A percentile compares a stretch with the other conserved stretches of the same genome.
phyloP scores from a whole-genome alignment of 2,888 invertebrate species.

The Plutella xylostella region DNA sequence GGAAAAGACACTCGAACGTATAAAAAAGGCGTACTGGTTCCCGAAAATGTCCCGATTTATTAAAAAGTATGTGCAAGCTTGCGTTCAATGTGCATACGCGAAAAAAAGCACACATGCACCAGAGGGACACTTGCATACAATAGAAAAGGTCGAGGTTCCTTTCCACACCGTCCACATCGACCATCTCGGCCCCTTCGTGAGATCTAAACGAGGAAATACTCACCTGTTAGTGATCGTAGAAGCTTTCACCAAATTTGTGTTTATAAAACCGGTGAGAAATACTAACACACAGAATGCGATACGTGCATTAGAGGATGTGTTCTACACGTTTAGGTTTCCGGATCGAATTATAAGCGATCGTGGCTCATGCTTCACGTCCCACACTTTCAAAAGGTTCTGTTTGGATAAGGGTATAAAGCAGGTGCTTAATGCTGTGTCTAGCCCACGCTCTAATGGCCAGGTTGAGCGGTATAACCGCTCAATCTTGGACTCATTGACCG shows the following conservation, averaged over 20 bases:
- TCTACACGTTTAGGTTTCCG: constrained; percentile 11
- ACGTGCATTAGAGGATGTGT: constrained; percentile 10
- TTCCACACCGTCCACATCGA: constrained; percentile 11
- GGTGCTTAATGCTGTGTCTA: constrained; percentile 17
- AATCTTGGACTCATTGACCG: constrained; percentile 14
- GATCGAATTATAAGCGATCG: constrained; percentile 8
- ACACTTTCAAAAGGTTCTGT: not conserved
- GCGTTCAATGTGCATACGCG: constrained; percentile 6
- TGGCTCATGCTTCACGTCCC: constrained; percentile 18
- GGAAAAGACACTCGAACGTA: constrained; percentile 10
- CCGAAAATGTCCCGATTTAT: constrained; percentile 7
- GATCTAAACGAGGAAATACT: constrained; percentile 4
- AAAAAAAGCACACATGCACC: constrained; percentile 8
- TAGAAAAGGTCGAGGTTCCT: constrained; percentile 9
- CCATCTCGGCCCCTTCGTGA: constrained; percentile 17
- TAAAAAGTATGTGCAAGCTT: constrained; percentile 7
- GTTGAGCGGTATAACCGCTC: constrained; percentile 25
- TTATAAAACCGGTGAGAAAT: constrained; percentile 10
- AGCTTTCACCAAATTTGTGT: constrained; percentile 9
- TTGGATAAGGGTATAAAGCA: constrained; percentile 19
- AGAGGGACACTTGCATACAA: constrained; percentile 25
- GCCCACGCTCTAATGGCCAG: constrained; percentile 14
- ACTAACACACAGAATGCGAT: too few species aligned
- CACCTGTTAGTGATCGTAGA: constrained; percentile 5
- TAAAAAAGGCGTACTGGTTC: constrained; percentile 9